Conservation (phyloP, 2,888 invertebrate genomes). For the Rugalucina vietnamica region DNA sequence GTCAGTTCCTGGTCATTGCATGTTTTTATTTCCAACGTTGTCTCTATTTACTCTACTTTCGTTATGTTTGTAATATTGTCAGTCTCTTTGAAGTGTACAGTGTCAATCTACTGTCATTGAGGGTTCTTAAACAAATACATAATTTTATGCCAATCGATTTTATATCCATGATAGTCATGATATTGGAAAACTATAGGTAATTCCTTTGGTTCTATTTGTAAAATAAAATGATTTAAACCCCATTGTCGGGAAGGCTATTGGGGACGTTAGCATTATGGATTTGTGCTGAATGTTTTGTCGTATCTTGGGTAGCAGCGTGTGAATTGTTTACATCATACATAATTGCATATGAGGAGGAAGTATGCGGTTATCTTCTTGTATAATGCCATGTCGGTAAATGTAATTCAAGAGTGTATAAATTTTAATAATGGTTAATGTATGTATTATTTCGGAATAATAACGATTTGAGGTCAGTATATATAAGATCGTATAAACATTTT, state of each 20-base stretch:
- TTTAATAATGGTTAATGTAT: background rate
- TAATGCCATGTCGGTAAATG: background rate
- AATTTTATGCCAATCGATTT: background rate
- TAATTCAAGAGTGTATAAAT: background rate
- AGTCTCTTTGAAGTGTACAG: too few species aligned
- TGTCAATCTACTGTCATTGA: too few species aligned
- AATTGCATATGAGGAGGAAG: background rate
- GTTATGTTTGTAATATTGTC: too few species aligned
- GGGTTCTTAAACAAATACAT: too few species aligned
- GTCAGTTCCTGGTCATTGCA: too few species aligned
- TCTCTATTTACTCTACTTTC: too few species aligned
- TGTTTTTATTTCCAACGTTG: too few species aligned
- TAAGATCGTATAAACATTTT: background rate
- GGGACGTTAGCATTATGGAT: conserved; percentile 1
- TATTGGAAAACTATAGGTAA: conserved; percentile 16
- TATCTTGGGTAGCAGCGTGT: background rate
- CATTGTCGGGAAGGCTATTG: background rate
- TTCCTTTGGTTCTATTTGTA: conserved; percentile 2
- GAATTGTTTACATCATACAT: background rate
- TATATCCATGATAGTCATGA: background rate
- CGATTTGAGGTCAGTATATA: background rate
- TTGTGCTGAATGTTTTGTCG: conserved; percentile 4
- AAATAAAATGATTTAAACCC: background rate
- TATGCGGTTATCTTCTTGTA: background rate
- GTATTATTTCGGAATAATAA: background rate